These are phyloP conservation scores for Xanthorhoe designata DNA, from an alignment of 2,888 invertebrate genomes.

Conservation along the genomic window DNA sequence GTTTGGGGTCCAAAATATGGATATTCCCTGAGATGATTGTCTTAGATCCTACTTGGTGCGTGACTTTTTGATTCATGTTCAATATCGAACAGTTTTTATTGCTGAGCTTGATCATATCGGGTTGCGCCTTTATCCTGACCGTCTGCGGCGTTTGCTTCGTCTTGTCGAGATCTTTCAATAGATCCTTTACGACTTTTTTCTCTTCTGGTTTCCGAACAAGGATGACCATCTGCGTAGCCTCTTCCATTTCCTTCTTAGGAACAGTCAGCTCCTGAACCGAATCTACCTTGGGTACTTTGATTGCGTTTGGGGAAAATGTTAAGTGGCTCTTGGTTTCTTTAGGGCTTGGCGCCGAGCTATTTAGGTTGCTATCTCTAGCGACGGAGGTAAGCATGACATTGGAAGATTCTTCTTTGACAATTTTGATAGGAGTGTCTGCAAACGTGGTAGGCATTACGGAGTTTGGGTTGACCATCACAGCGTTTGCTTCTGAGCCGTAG, in stretches of 20 bases:
- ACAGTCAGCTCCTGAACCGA: conserved; percentile 62
- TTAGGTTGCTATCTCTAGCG: conserved; percentile 64
- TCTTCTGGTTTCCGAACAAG: conserved; percentile 75
- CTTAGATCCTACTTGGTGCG: conserved; percentile 78
- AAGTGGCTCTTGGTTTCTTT: conserved; percentile 89
- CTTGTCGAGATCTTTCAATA: conserved; percentile 85
- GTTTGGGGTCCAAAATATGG: conserved; percentile 81
- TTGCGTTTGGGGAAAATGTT: conserved; percentile 89
- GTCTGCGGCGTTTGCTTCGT: conserved; percentile 61
- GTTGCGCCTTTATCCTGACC: conserved; percentile 75
- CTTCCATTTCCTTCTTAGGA: conserved; percentile 68
- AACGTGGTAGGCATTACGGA: conserved; percentile 94
- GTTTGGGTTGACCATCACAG: conserved; percentile 95
- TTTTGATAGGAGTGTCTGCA: conserved; percentile 80
- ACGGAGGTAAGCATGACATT: conserved; percentile 79
- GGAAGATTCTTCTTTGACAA: conserved; percentile 80
- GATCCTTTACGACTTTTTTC: conserved; percentile 88
- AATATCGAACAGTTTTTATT: conserved; percentile 79
- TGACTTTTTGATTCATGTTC: conserved; percentile 76
- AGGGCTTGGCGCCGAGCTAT: conserved; percentile 85
- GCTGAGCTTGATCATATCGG: conserved; percentile 77
- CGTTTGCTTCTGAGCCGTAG: conserved; percentile 89
- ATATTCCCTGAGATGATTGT: conserved; percentile 84
- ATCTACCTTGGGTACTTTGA: conserved; percentile 86
- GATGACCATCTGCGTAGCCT: conserved; percentile 81